Evolutionary conservation across 2,113 vertebrate genomes (phyloP).

Genomic region (Laticauda colubrina): DNA sequence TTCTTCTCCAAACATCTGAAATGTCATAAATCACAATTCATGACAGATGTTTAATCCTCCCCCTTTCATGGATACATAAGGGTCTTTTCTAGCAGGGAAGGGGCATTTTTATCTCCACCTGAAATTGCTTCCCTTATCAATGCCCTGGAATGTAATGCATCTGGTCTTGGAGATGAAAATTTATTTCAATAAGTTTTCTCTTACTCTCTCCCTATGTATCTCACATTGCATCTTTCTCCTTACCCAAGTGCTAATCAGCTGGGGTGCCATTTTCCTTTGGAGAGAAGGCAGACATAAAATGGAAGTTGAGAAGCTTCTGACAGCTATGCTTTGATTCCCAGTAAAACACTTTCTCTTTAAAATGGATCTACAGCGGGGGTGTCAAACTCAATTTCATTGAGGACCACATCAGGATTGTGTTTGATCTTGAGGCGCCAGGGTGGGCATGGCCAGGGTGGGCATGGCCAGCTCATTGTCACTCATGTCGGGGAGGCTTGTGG

Average conservation of each 20-base stretch:
- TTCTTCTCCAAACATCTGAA: neutral
- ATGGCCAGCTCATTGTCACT: too few species aligned
- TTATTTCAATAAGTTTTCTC: neutral
- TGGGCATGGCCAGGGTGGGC: too few species aligned
- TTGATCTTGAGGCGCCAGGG: too few species aligned
- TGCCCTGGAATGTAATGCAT: neutral
- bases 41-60: neutral
- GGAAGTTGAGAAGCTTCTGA: neutral
- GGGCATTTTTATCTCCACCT: conserved; percentile 1
- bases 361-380: neutral
- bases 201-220: neutral
- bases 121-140: neutral
- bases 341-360: neutral
- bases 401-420: too few species aligned
- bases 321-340: neutral
- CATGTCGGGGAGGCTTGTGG: too few species aligned
- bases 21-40: neutral
- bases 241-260: neutral
- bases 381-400: too few species aligned
- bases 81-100: neutral
- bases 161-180: neutral
- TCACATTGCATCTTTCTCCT: neutral
- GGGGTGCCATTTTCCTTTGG: neutral
- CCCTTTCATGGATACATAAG: neutral
- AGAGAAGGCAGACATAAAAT: neutral